Percentiles rank a stretch among this genome's conserved stretches.
Evolutionary conservation across 1,140 invertebrate genomes (phyloP).

Genomic region (Polypedilum vanderplanki): DNA sequence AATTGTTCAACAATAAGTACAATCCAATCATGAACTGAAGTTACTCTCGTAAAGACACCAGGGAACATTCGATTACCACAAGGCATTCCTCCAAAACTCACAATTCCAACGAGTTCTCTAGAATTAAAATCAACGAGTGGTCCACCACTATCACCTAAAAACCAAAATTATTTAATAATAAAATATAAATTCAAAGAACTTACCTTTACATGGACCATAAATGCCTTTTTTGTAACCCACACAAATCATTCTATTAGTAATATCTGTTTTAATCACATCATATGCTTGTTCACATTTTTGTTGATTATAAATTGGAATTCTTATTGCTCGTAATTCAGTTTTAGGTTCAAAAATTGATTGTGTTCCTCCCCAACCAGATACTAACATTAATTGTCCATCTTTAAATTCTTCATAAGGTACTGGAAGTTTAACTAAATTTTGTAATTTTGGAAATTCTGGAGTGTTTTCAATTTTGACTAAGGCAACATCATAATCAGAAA

Average conservation of each 20-base stretch:
- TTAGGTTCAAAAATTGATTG: not conserved
- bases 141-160: no score
- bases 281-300: not conserved
- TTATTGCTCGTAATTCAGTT: not conserved
- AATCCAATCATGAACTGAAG: no score
- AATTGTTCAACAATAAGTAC: no score
- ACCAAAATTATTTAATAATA: no score
- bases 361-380: not conserved
- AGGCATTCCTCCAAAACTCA: no score
- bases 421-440: conserved; percentile 33
- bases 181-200: conserved; percentile 33
- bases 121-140: no score
- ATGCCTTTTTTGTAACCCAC: conserved; percentile 55
- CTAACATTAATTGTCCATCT: no score
- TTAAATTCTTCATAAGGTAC: not conserved
- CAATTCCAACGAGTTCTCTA: no score
- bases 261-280: not conserved
- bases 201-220: conserved; percentile 53
- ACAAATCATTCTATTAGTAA: conserved; percentile 52
- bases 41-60: no score
- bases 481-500: not conserved
- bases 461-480: not conserved
- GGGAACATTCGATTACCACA: no score
- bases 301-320: not conserved
- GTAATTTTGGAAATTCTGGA: not conserved